These are phyloP conservation scores for Caranx ignobilis DNA, from an alignment of 2,113 vertebrate genomes.

Conservation along the genomic window DNA sequence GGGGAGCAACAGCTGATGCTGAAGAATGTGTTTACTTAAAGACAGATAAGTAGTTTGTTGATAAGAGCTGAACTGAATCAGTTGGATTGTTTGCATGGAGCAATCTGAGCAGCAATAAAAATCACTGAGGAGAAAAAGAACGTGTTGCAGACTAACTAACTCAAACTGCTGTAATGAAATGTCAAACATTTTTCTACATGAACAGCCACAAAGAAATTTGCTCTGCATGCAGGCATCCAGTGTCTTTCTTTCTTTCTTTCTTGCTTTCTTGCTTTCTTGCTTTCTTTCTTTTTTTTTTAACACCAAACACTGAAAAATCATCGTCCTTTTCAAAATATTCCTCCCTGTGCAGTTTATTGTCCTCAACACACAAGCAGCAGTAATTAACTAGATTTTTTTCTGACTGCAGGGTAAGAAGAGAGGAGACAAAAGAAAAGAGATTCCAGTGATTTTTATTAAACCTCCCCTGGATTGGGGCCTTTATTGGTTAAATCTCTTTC, in stretches of 20 bases:
- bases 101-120: neutral
- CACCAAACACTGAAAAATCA: neutral
- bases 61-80: neutral
- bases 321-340: neutral
- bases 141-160: neutral
- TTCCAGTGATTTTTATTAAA: slow-evolving; percentile 71
- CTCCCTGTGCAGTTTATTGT: slow-evolving; percentile 17
- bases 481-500: slow-evolving; percentile 74
- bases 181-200: neutral
- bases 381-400: slow-evolving; percentile 52
- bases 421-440: slow-evolving; percentile 30
- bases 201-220: neutral
- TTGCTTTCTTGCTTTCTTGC: too few relatives aligned
- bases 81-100: neutral
- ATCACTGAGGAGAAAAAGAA: neutral
- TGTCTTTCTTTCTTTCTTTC: neutral
- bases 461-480: slow-evolving; percentile 68
- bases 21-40: neutral
- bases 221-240: neutral
- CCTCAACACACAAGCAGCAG: slow-evolving; percentile 33
- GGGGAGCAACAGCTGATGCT: neutral
- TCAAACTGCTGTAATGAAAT: neutral
- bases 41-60: slow-evolving; percentile 4
- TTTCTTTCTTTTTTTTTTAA: neutral
- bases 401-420: slow-evolving; percentile 43